Base-by-base conservation (phyloP, 2,888 invertebrate species). In the Geotrupes spiniger region DNA sequence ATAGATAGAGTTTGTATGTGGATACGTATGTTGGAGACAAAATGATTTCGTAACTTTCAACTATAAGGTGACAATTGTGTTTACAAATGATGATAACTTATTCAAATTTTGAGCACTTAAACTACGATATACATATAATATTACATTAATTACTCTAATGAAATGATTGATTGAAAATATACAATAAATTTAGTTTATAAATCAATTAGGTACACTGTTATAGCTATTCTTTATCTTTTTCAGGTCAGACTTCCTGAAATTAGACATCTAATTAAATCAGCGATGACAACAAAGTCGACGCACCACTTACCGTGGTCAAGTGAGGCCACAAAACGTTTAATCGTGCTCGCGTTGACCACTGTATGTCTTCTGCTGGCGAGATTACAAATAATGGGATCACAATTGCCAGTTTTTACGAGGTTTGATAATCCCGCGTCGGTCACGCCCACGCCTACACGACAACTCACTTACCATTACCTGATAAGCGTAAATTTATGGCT, bases 381-480 rank as follows among this genome's bases (percentile, higher is more conserved):
- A 53, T 81, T 97, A 48, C 89, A 92, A 70, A 89, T 97, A 48
- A 97, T 97, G 96, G 96, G 96, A 10, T 92, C 94, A 0, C 93
- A 94, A 75, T 77, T 97, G 63, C 97, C 96, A 4, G 91, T 95
- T 53, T 97, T 97, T 73, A 97, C 96, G 45, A 89, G 90, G 71
- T 97, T 96, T 72, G 97, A 97, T 79, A 97, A 97, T 79, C 97
- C 97, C 9, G 96, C 97, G 25, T 93, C 95, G 5, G 92, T 90
- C 17, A 86, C 94, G 1, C 74, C 81, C 4, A 84, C 88, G 5
- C 96, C 96, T 12, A 74, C 82, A 17, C 79, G 94, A 53, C 95
- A 96, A 69, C 76, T 97, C 49, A 94, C 96, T 10, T 96, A 91
- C 76, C 90, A 92, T 71, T 96, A 95, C 76, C 80, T 97, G 58